Evolutionary conservation across 2,888 invertebrate species (phyloP).

Genomic region (Adineta ricciae): DNA sequence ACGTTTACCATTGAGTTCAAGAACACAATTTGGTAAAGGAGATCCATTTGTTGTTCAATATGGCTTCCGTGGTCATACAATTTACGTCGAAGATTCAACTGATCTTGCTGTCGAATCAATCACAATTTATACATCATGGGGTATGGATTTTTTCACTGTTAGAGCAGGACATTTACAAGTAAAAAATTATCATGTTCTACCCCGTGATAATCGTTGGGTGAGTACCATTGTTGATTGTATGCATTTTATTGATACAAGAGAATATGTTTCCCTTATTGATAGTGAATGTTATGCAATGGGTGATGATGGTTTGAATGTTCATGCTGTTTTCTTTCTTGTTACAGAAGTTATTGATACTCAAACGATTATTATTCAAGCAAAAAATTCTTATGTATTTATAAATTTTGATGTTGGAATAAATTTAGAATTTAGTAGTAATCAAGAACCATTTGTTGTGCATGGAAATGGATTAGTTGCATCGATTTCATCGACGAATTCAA

Average conservation of each 20-base stretch:
- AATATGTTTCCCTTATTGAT: neutral
- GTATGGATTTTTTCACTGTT: neutral
- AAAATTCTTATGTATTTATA: neutral
- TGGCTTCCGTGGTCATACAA: neutral
- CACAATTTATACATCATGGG: no score
- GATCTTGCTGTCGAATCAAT: neutral
- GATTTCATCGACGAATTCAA: neutral
- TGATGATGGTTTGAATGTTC: neutral
- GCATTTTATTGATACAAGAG: neutral
- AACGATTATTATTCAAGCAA: neutral
- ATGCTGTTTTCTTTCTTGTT: neutral
- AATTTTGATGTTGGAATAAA: neutral
- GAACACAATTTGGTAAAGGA: neutral
- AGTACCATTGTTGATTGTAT: neutral
- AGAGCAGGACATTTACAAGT: neutral
- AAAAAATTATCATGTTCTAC: neutral
- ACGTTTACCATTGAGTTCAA: neutral
- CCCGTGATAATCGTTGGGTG: neutral
- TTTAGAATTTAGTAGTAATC: neutral
- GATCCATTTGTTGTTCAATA: neutral
- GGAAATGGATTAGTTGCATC: neutral
- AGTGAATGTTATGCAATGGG: neutral
- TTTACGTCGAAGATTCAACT: neutral
- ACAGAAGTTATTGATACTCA: neutral
- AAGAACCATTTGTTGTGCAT: neutral